Percentiles rank a stretch among this genome's conserved stretches.
phyloP scores from a whole-genome alignment of 2,797 vertebrate genomes.

The Alauda arvensis region DNA sequence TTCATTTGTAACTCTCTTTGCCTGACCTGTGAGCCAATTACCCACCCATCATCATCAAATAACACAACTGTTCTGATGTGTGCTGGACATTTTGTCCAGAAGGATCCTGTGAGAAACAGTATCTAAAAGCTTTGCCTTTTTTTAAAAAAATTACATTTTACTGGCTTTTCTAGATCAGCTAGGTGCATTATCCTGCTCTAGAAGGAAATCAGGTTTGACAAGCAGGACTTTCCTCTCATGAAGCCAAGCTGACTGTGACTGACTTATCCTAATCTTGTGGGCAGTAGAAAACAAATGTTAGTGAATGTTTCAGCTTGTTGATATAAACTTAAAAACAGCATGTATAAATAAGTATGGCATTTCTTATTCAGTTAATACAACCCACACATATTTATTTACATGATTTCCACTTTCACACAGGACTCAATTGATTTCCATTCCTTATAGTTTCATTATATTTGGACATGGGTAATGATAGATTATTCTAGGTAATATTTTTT shows the following conservation, averaged over 20 bases:
- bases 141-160: neutral
- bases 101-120: neutral
- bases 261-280: neutral
- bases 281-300: neutral
- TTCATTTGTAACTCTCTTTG: neutral
- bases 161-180: neutral
- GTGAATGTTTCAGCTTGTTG: neutral
- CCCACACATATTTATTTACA: neutral
- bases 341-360: neutral
- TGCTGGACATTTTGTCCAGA: neutral
- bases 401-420: neutral
- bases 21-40: neutral
- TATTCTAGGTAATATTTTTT: neutral
- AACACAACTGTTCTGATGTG: neutral
- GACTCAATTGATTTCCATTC: neutral
- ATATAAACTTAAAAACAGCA: neutral
- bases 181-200: neutral
- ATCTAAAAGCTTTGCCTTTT: neutral
- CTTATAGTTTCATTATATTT: neutral
- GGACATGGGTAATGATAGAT: neutral
- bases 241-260: neutral
- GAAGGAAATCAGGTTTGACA: neutral
- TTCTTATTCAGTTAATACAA: neutral
- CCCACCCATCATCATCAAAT: neutral
- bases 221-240: neutral